Percentiles rank a stretch among this genome's conserved stretches.
Evolutionary conservation across 2,888 invertebrate species (phyloP).

Genomic region (Parnassius mnemosyne): DNA sequence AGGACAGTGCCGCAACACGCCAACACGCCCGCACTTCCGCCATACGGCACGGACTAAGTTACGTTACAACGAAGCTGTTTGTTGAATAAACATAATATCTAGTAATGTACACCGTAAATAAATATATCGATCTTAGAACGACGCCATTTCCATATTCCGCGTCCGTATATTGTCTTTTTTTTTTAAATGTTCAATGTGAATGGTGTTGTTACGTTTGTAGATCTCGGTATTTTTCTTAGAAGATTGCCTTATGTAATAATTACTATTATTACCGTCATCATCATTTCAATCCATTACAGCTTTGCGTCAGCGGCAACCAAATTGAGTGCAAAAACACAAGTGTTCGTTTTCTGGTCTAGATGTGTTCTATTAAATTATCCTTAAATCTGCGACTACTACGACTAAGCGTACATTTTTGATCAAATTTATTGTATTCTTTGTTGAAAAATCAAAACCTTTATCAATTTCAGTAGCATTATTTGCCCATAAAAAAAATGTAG

Average conservation of each 20-base stretch:
- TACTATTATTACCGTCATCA: slow-evolving; percentile 1
- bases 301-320: too few relatives aligned
- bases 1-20: slow-evolving; percentile 47
- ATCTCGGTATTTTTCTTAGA: slow-evolving; percentile 14
- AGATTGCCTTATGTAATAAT: slow-evolving; percentile 17
- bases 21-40: slow-evolving; percentile 39
- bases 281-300: too few relatives aligned
- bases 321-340: not conserved
- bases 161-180: slow-evolving; percentile 31
- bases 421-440: too few relatives aligned
- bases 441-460: too few relatives aligned
- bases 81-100: slow-evolving; percentile 30
- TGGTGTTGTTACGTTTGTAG: slow-evolving; percentile 14
- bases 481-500: too few relatives aligned
- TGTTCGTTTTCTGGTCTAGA: not conserved
- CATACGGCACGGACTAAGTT: slow-evolving; percentile 23
- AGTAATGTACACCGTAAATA: slow-evolving; percentile 4
- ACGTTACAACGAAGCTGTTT: slow-evolving; percentile 19
- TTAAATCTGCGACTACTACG: not conserved
- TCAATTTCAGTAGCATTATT: too few relatives aligned
- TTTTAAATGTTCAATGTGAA: slow-evolving; percentile 24
- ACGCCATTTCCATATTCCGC: slow-evolving; percentile 39
- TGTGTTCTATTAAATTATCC: not conserved
- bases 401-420: not conserved
- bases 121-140: slow-evolving; percentile 31